phyloP scores from a whole-genome alignment of 2,113 vertebrate genomes.

The Isurus oxyrinchus region DNA sequence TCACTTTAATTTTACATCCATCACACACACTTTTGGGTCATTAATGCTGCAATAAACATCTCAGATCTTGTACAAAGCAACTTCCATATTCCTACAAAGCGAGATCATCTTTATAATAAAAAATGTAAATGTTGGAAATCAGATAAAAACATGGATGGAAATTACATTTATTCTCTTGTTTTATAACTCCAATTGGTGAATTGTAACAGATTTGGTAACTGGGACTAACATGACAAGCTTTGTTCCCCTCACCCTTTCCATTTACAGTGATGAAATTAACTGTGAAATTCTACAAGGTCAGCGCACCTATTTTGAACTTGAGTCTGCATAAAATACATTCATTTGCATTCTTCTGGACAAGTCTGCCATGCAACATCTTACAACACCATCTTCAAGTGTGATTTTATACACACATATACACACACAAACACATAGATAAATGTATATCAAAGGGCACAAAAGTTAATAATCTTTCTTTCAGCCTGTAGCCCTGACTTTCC shows the following conservation, averaged over 20 bases:
- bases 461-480: no score
- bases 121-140: not conserved
- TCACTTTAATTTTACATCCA: not conserved
- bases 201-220: not conserved
- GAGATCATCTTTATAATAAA: not conserved
- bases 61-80: not conserved
- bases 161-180: not conserved
- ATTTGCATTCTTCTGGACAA: not conserved
- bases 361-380: not conserved
- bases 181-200: not conserved
- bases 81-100: not conserved
- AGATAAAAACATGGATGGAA: not conserved
- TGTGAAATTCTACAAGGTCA: not conserved
- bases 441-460: no score
- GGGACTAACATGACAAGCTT: not conserved
- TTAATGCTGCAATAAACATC: not conserved
- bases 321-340: not conserved
- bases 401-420: no score
- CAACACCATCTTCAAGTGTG: not conserved
- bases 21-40: not conserved
- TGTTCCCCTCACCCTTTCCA: not conserved
- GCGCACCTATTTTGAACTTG: not conserved
- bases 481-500: no score
- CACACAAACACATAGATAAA: no score
- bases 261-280: not conserved